Percentiles rank a stretch among this genome's conserved stretches.
Evolutionary conservation across 2,797 vertebrate species (phyloP).

Genomic region (Kryptolebias ocellatus): DNA sequence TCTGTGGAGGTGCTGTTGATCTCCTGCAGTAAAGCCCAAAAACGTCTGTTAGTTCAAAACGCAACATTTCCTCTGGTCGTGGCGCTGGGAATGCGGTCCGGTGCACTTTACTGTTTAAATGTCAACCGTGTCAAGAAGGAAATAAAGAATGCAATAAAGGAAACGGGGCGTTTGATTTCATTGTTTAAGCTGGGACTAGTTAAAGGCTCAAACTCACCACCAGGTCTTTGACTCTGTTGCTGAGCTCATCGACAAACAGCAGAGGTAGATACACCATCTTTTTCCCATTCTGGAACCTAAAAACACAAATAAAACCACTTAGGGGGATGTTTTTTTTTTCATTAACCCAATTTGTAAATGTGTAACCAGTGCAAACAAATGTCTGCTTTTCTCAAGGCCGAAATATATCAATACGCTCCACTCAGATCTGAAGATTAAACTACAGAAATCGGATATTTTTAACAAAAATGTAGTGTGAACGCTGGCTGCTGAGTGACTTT

Average conservation of each 20-base stretch:
- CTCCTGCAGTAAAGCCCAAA: constrained; percentile 78
- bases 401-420: too few species aligned
- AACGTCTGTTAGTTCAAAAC: too few species aligned
- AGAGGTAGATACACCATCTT: constrained; percentile 97
- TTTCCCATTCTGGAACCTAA: constrained; percentile 90
- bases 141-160: neutral
- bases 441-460: too few species aligned
- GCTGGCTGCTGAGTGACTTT: too few species aligned
- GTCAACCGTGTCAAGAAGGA: neutral
- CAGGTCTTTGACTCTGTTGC: constrained; percentile 95
- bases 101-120: neutral
- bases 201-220: constrained; percentile 51
- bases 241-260: constrained; percentile 98
- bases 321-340: neutral
- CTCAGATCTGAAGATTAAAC: too few species aligned
- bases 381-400: too few species aligned
- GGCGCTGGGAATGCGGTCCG: neutral
- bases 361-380: neutral
- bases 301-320: constrained; percentile 32
- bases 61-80: too few species aligned
- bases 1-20: constrained; percentile 91
- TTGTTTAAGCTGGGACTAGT: constrained; percentile 1
- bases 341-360: neutral
- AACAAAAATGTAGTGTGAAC: too few species aligned
- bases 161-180: neutral